phyloP scores from a whole-genome alignment of 2,113 vertebrate species.

The Poicephalus meyeri region DNA sequence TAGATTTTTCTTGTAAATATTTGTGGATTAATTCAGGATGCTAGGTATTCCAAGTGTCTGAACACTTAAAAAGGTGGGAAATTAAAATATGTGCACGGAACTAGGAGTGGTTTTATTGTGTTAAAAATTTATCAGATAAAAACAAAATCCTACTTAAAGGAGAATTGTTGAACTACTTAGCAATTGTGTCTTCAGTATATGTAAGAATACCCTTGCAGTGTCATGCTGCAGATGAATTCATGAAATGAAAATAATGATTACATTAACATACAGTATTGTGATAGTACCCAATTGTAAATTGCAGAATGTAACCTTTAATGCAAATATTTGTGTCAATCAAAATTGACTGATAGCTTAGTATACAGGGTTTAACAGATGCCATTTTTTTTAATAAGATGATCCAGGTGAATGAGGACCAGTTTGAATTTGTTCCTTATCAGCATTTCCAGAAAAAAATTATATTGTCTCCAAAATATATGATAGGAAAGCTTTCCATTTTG shows the following conservation, averaged over 20 bases:
- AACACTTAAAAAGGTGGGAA: conserved; percentile 60
- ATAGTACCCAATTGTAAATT: conserved; percentile 64
- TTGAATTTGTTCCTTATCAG: conserved; percentile 67
- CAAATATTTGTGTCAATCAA: conserved; percentile 75
- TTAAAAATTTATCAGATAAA: conserved; percentile 56
- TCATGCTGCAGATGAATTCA: conserved; percentile 67
- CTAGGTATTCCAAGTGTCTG: conserved; percentile 55
- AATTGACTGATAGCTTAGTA: conserved; percentile 60
- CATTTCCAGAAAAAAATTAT: conserved; percentile 62
- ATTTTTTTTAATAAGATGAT: conserved; percentile 59
- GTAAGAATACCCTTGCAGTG: conserved; percentile 65
- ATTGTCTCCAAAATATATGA: conserved; percentile 48
- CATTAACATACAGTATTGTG: conserved; percentile 74
- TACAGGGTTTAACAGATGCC: conserved; percentile 48
- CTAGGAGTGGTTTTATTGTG: conserved; percentile 50
- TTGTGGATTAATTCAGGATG: conserved; percentile 58
- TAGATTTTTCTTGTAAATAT: conserved; percentile 69
- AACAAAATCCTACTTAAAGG: conserved; percentile 48
- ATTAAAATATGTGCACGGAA: conserved; percentile 34
- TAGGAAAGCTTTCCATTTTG: conserved; percentile 46
- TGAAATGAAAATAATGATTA: conserved; percentile 69
- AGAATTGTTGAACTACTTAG: conserved; percentile 61
- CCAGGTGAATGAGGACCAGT: conserved; percentile 2
- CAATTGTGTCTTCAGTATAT: conserved; percentile 38
- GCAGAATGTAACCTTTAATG: conserved; percentile 64